Conservation (phyloP, 1,140 invertebrate species). For the Stratiolaelaps scimitus region DNA sequence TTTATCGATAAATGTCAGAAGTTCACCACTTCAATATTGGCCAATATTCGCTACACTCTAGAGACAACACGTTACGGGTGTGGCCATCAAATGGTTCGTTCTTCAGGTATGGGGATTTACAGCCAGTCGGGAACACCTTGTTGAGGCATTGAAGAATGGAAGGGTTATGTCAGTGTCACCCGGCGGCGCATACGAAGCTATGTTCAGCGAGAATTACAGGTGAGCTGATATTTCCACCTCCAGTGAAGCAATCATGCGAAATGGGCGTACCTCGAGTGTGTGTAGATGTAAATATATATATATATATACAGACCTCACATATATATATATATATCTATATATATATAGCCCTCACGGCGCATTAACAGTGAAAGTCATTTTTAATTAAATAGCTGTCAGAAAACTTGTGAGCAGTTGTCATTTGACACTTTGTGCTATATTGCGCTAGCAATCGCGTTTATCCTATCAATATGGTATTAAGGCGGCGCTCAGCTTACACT, state of each 20-base stretch:
- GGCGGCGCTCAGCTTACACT: no score
- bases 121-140: background rate
- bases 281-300: no score
- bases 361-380: no score
- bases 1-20: background rate
- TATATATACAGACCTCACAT: no score
- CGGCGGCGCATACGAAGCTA: background rate
- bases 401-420: no score
- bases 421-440: no score
- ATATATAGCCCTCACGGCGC: no score
- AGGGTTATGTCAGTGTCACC: background rate
- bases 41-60: background rate
- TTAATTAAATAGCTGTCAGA: no score
- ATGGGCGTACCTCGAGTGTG: no score
- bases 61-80: background rate
- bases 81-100: background rate
- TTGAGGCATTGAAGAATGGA: background rate
- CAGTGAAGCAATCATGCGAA: background rate
- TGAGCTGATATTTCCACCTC: background rate
- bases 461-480: no score
- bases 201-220: conserved; percentile 4
- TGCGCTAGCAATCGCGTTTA: no score
- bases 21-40: background rate
- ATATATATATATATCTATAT: no score
- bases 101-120: background rate